These are phyloP conservation scores for Amyelois transitella DNA, from an alignment of 1,140 invertebrate species.

Conservation along the genomic window DNA sequence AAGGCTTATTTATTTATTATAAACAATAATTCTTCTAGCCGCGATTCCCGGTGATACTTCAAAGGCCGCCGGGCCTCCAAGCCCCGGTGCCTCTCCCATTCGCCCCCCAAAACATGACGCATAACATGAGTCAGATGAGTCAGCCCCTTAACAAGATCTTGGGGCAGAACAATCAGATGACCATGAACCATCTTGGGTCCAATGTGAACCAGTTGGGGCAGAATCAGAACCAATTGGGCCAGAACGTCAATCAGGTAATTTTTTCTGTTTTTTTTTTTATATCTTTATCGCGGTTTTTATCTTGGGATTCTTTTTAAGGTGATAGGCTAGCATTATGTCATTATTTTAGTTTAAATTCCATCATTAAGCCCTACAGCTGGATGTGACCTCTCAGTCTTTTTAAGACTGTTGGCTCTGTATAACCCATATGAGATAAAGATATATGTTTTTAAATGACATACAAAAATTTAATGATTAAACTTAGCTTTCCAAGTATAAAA, in stretches of 20 bases:
- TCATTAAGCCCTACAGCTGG: too few relatives aligned
- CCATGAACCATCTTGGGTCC: slow-evolving; percentile 6
- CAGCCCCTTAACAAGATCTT: slow-evolving; percentile 45
- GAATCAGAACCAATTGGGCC: slow-evolving; percentile 14
- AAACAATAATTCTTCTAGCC: slow-evolving; percentile 41
- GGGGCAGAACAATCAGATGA: slow-evolving; percentile 25
- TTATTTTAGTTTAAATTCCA: too few relatives aligned
- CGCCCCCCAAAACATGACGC: slow-evolving; percentile 40
- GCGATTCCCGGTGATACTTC: slow-evolving; percentile 58
- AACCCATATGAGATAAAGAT: too few relatives aligned
- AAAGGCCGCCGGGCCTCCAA: slow-evolving; percentile 58
- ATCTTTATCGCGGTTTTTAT: neutral
- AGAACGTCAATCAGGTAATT: slow-evolving; percentile 7
- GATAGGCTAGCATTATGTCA: too few relatives aligned
- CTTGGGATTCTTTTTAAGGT: too few relatives aligned
- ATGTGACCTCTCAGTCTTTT: too few relatives aligned
- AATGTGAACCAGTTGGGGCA: slow-evolving; percentile 15
- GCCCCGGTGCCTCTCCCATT: slow-evolving; percentile 56
- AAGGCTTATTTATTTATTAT: too few relatives aligned
- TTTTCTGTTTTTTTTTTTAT: neutral
- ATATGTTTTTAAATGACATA: too few relatives aligned
- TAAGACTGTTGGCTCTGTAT: too few relatives aligned
- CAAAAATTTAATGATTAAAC: too few relatives aligned
- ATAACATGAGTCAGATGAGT: slow-evolving; percentile 40
- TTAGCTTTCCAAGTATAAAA: too few relatives aligned